Conservation (phyloP, 2,113 vertebrate species). For the Rhinoderma darwinii region DNA sequence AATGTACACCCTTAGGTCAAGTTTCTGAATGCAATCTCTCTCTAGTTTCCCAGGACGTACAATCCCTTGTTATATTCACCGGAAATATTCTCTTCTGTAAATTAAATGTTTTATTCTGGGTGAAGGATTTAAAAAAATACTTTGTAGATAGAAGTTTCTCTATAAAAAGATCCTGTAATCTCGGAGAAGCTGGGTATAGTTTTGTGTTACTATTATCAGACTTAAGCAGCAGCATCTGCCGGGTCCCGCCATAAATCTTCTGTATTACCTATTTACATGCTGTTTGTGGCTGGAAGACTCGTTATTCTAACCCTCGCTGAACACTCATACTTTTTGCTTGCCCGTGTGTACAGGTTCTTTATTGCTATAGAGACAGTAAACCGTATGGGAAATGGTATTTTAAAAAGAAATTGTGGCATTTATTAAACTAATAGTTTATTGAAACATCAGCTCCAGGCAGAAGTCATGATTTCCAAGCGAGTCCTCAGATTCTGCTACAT, state of each 20-base stretch:
- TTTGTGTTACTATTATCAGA: constrained; percentile 29
- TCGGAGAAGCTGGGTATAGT: not conserved
- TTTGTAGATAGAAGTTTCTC: not conserved
- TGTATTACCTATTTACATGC: constrained; percentile 17
- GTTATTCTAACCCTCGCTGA: not conserved
- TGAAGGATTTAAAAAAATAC: not conserved
- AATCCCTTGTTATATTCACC: not conserved
- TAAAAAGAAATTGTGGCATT: not conserved
- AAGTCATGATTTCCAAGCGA: not conserved
- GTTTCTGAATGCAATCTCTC: not conserved
- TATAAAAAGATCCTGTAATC: constrained; percentile 16
- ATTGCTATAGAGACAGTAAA: not conserved
- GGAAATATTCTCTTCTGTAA: not conserved
- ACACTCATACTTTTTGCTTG: not conserved
- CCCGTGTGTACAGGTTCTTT: not conserved
- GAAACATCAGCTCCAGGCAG: not conserved
- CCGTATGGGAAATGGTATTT: not conserved
- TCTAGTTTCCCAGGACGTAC: not conserved
- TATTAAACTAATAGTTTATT: not conserved
- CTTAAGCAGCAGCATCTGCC: not conserved
- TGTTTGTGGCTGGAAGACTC: constrained; percentile 1
- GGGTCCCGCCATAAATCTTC: constrained; percentile 12
- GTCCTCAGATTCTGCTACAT: not conserved
- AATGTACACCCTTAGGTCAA: not conserved
- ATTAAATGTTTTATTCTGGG: not conserved